phyloP scores from a whole-genome alignment of 2,888 invertebrate genomes.

The Sisyra nigra region DNA sequence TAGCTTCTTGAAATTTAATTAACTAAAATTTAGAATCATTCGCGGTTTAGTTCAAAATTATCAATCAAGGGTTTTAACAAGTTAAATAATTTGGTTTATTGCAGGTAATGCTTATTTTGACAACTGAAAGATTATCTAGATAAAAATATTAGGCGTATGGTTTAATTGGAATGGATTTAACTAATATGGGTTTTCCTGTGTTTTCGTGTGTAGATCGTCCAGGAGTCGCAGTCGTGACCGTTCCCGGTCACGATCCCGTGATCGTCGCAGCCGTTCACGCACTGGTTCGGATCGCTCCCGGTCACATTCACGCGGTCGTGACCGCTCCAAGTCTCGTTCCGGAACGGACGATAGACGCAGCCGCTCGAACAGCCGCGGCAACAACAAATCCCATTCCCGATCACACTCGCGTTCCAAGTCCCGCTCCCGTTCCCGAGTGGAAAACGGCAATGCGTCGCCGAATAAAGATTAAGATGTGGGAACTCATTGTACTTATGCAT shows the following conservation, averaged over 20 bases:
- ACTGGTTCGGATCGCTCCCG: conserved; percentile 24
- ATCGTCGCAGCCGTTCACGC: conserved; percentile 25
- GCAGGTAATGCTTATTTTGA: too few relatives aligned
- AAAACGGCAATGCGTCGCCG: not conserved
- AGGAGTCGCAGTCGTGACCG: conserved; percentile 21
- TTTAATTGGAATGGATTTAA: not conserved
- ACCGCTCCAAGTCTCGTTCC: conserved; percentile 18
- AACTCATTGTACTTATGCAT: too few relatives aligned
- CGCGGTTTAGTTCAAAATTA: too few relatives aligned
- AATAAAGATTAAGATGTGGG: too few relatives aligned
- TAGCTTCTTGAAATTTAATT: not conserved
- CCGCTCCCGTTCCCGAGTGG: conserved; percentile 13
- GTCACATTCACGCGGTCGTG: conserved; percentile 19
- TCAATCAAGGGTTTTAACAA: too few relatives aligned
- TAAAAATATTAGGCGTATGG: too few relatives aligned
- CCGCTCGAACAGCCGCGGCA: conserved; percentile 20
- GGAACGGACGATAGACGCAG: conserved; percentile 17
- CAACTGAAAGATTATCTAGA: too few relatives aligned
- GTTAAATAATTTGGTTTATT: too few relatives aligned
- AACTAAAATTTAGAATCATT: not conserved
- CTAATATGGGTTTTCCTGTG: conserved; percentile 5
- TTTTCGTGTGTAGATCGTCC: conserved; percentile 19
- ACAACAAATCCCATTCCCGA: conserved; percentile 4
- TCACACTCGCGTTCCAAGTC: conserved; percentile 19
- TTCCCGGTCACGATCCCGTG: conserved; percentile 22